These are phyloP conservation scores for Maccullochella peelii DNA, from an alignment of 2,113 vertebrate genomes.

Conservation along the genomic window DNA sequence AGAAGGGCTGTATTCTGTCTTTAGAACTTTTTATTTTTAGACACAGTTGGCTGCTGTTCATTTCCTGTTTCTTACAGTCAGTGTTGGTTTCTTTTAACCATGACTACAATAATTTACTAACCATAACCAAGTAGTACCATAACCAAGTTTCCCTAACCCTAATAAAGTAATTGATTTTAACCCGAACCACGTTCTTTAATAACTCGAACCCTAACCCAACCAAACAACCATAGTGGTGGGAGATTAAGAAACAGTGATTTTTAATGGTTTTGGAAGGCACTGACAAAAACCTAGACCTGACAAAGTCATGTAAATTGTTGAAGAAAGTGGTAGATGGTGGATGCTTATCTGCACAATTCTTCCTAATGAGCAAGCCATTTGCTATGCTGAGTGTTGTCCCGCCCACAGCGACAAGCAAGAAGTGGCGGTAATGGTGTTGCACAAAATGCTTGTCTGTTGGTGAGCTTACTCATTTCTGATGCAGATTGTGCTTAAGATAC, in stretches of 20 bases:
- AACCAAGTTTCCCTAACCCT: no score
- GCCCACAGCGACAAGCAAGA: not conserved
- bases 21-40: not conserved
- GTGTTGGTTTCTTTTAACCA: not conserved
- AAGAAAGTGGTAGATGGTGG: no score
- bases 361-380: no score
- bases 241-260: not conserved
- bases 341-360: no score
- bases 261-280: no score
- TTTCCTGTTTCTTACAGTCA: not conserved
- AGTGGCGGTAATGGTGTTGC: not conserved
- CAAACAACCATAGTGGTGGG: not conserved
- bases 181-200: no score
- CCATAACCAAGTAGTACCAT: no score
- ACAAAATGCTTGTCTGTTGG: not conserved
- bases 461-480: no score
- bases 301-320: no score
- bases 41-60: no score
- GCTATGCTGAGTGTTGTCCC: not conserved
- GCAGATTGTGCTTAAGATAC: not conserved
- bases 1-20: not conserved
- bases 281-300: not conserved
- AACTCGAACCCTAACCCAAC: not conserved
- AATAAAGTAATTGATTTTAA: no score
- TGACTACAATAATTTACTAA: not conserved